Evolutionary conservation across 2,797 vertebrate genomes (phyloP), one percentile per base, ranked within the genome.

Genomic region (Micromesistius poutassou): DNA sequence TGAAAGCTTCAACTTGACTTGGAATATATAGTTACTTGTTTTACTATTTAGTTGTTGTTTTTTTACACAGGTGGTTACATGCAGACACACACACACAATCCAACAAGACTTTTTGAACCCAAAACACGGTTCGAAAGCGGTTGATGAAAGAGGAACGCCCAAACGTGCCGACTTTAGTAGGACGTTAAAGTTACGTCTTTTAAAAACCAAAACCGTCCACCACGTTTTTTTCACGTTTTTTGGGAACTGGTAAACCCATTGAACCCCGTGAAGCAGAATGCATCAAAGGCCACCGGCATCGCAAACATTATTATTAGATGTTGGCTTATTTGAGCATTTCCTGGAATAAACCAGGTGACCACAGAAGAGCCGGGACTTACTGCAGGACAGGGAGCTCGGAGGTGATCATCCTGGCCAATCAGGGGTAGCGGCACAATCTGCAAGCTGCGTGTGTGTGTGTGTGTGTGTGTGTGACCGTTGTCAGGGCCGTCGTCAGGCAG

Each of bases 331-430:
- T 10, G 30, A n/a, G 73, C 38, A 55, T 40, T 30, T 25, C 55
- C 46, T 5, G 3, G 19, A 50, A 19, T 50, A n/a, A 50, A 46
- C 14, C 30, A 36, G 12, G 14, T 38, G 25, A 10, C 10, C 28
- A 73, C 71, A 68, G 22, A 36, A 30, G 6, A 30, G 55, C n/a
- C 30, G 16, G 16, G 30, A 97, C 98, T 98, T 93, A 99, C 98
- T 99, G 98, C 78, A 99, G 91, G 82, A 98, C 96, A 72, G 98
- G 95, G 87, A 99, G 95, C 93, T 99, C 98, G 81, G 98, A 98
- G 87, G 98, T 99, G 93, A 99, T 99, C 98, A 99, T 99, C 89
- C 91, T 95, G 93, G 71, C 42, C 62, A 68, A 28, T 68, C 62
- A 68, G 62, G 62, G 62, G 62, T 7, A 25, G 73, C 33, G 72